Conservation (phyloP, 2,113 vertebrate species). For the Chamaetylas fuelleborni region DNA sequence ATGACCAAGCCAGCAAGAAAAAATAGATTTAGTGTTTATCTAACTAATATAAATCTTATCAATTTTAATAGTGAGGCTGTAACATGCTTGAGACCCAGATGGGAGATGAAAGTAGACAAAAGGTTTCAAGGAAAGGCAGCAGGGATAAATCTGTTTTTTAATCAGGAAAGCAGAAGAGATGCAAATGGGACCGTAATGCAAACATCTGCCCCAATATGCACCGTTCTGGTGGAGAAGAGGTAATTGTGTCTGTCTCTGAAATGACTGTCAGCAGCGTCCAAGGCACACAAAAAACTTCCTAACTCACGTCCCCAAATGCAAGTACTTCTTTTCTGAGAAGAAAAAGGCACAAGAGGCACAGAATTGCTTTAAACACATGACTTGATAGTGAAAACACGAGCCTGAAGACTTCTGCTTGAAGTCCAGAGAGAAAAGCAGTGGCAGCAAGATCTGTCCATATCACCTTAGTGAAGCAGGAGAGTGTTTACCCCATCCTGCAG, state of each 20-base stretch:
- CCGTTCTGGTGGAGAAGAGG: background rate
- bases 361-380: background rate
- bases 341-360: background rate
- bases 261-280: background rate
- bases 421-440: background rate
- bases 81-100: slow-evolving; percentile 38
- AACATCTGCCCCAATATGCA: slow-evolving; percentile 24
- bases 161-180: slow-evolving; percentile 21
- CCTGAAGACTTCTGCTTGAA: background rate
- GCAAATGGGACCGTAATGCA: background rate
- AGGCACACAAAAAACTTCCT: background rate
- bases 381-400: rapidly evolving
- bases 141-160: slow-evolving; percentile 15
- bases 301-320: background rate
- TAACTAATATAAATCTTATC: slow-evolving; percentile 30
- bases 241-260: background rate
- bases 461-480: background rate
- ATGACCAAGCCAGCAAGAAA: background rate
- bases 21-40: slow-evolving; percentile 30
- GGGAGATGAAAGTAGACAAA: slow-evolving; percentile 60
- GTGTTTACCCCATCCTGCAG: no score
- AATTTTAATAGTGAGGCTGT: slow-evolving; percentile 34
- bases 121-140: slow-evolving; percentile 48
- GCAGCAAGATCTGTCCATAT: background rate
- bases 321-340: background rate